Percentiles rank a stretch among this genome's conserved stretches.
These are phyloP conservation scores for Oegoconia quadripuncta DNA, from an alignment of 2,888 invertebrate species.

Conservation along the genomic window DNA sequence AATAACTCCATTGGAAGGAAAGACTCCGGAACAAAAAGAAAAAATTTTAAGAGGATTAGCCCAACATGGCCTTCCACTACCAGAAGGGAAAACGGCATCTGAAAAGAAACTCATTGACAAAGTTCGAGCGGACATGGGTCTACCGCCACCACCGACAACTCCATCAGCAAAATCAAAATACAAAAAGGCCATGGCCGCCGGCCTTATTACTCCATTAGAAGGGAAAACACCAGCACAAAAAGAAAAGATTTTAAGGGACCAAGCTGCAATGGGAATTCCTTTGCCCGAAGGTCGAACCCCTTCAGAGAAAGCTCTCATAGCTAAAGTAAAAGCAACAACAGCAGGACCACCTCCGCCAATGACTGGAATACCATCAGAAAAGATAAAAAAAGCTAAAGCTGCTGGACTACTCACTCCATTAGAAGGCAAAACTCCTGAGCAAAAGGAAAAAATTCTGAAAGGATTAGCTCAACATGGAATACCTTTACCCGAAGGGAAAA, in stretches of 20 bases:
- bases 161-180: conserved; percentile 8
- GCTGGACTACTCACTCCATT: conserved; percentile 31
- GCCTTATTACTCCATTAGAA: no score
- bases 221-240: no score
- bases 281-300: conserved; percentile 25
- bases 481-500: conserved; percentile 30
- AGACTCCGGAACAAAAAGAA: conserved; percentile 28
- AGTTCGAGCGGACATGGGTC: conserved; percentile 19
- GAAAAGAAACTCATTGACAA: conserved; percentile 30
- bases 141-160: neutral
- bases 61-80: conserved; percentile 19
- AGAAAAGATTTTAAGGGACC: conserved; percentile 16
- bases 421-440: conserved; percentile 27
- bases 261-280: conserved; percentile 20
- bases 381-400: conserved; percentile 19
- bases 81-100: conserved; percentile 30
- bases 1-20: conserved; percentile 28
- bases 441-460: conserved; percentile 29
- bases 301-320: conserved; percentile 26
- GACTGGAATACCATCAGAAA: conserved; percentile 19
- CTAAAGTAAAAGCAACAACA: neutral
- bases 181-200: conserved; percentile 15
- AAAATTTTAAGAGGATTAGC: conserved; percentile 25
- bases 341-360: conserved; percentile 12
- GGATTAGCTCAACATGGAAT: conserved; percentile 18